A percentile compares a stretch with the other conserved stretches of the same genome.
These are phyloP conservation scores for Bothrops jararaca DNA, from an alignment of 2,113 vertebrate genomes.

Conservation along the genomic window DNA sequence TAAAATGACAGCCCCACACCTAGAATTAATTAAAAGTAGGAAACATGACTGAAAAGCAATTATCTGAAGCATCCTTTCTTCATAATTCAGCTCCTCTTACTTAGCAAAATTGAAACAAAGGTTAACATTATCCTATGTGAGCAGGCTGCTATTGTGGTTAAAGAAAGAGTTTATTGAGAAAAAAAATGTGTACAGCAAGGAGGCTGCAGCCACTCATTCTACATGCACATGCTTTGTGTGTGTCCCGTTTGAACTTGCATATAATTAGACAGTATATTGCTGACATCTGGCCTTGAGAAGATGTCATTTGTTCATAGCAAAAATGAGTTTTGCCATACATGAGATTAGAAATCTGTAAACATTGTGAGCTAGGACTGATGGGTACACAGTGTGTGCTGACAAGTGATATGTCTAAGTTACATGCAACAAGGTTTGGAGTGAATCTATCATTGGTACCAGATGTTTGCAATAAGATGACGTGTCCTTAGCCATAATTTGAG, in stretches of 20 bases:
- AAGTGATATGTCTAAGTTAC: conserved; percentile 11
- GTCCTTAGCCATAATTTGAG: conserved; percentile 19
- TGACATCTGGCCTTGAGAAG: background rate
- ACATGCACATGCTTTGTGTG: background rate
- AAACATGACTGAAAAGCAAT: background rate
- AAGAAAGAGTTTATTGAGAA: background rate
- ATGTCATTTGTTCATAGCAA: conserved; percentile 6
- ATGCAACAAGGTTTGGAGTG: background rate
- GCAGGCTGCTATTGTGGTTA: background rate
- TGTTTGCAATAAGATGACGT: conserved; percentile 24
- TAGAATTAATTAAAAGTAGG: background rate
- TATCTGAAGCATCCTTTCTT: background rate
- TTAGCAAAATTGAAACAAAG: background rate
- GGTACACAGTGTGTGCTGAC: conserved; percentile 18
- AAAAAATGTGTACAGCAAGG: background rate
- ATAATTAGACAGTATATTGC: background rate
- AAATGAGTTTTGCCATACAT: background rate
- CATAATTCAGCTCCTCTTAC: background rate
- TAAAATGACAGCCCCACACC: too few relatives aligned
- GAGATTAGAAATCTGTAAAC: conserved; percentile 15
- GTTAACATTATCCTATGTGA: background rate
- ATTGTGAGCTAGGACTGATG: background rate
- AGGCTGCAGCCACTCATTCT: background rate
- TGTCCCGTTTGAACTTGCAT: background rate
- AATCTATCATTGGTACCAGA: conserved; percentile 19